Percentiles rank a stretch among this genome's conserved stretches.
These are phyloP conservation scores for Drosophila sp. DNA, from an alignment of 1,140 invertebrate species.

Conservation along the genomic window DNA sequence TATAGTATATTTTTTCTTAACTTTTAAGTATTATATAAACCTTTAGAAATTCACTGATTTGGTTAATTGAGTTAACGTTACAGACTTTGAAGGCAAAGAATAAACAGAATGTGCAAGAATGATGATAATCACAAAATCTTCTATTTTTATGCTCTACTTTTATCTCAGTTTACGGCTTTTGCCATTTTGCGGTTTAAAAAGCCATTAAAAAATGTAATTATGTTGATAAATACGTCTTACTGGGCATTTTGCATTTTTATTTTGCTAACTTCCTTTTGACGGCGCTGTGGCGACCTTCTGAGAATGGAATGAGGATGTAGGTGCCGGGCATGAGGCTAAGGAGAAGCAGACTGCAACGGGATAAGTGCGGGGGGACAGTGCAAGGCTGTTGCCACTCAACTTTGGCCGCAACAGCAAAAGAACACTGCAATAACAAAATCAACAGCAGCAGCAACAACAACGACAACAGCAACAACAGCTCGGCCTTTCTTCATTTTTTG, in stretches of 20 bases:
- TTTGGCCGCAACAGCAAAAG: slow-evolving; percentile 67
- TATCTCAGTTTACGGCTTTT: slow-evolving; percentile 62
- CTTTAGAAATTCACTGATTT: slow-evolving; percentile 8
- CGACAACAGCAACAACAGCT: slow-evolving; percentile 26
- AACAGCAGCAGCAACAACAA: slow-evolving; percentile 27
- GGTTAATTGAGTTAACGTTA: slow-evolving; percentile 40
- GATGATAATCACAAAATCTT: slow-evolving; percentile 16
- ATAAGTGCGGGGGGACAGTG: background rate
- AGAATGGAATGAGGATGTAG: background rate
- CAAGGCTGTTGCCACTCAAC: slow-evolving; percentile 60
- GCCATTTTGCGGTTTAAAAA: slow-evolving; percentile 84
- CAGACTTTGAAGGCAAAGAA: background rate
- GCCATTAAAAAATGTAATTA: slow-evolving; percentile 84
- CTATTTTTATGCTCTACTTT: slow-evolving; percentile 42
- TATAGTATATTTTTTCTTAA: background rate
- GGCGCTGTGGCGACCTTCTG: background rate
- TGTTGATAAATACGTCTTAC: slow-evolving; percentile 84
- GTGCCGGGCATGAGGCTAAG: background rate
- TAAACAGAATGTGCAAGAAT: background rate
- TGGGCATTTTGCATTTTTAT: slow-evolving; percentile 74
- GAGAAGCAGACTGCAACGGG: background rate
- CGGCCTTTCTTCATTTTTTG: slow-evolving; percentile 58
- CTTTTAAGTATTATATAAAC: background rate
- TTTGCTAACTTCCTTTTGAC: slow-evolving; percentile 62
- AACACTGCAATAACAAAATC: slow-evolving; percentile 16